phyloP scores from a whole-genome alignment of 2,888 invertebrate genomes.

The Scaptomyza cyrtandrae region DNA sequence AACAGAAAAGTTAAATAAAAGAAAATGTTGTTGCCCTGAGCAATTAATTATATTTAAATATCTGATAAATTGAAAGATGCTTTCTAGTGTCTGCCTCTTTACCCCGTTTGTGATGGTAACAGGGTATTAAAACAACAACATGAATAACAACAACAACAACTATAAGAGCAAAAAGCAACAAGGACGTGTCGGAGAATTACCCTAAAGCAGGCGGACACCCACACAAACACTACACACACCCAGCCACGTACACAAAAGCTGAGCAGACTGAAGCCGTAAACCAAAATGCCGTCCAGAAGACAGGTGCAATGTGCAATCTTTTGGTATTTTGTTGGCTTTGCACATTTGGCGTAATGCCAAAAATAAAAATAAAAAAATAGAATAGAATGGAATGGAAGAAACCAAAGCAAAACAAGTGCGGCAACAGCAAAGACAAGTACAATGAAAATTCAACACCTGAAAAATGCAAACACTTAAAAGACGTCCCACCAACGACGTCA shows the following conservation, averaged over 20 bases:
- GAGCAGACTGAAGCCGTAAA: constrained; percentile 61
- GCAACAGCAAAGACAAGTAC: constrained; percentile 73
- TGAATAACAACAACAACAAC: constrained; percentile 28
- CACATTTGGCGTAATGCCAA: constrained; percentile 82
- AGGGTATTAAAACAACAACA: constrained; percentile 32
- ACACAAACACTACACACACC: constrained; percentile 12
- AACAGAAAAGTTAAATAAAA: background rate
- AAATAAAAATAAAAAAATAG: constrained; percentile 12
- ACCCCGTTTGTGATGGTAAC: background rate
- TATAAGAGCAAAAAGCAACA: constrained; percentile 42
- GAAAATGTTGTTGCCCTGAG: no score
- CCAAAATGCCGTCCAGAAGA: constrained; percentile 67
- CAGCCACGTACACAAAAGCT: constrained; percentile 51
- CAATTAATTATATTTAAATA: no score
- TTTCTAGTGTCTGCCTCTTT: background rate
- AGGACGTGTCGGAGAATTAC: constrained; percentile 60
- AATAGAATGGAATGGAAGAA: constrained; percentile 15
- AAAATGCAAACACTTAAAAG: constrained; percentile 78
- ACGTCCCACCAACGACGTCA: constrained; percentile 48
- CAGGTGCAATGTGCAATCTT: constrained; percentile 79
- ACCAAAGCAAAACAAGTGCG: constrained; percentile 65
- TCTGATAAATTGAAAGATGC: no score
- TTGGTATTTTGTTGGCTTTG: constrained; percentile 81
- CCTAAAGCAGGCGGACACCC: constrained; percentile 29
- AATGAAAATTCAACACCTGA: constrained; percentile 80